Base-by-base conservation (phyloP, 1,140 invertebrate species). In the Drosophila pruinosa region DNA sequence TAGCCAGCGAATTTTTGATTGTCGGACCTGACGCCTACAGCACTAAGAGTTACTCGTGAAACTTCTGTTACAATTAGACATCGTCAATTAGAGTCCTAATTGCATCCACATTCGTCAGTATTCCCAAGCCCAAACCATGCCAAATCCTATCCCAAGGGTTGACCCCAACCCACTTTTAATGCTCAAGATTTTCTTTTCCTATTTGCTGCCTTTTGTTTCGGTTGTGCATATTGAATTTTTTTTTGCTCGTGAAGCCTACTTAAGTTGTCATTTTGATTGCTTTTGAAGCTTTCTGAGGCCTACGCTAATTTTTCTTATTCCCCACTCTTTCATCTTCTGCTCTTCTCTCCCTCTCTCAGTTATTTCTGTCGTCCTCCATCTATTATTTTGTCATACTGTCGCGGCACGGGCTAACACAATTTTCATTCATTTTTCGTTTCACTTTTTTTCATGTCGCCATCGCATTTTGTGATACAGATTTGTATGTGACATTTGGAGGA, bases 191-290 rank as follows among this genome's bases (percentile, higher is more conserved):
- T 54, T 50, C 41, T 26, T 58, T 57, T 56, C 45, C 43, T 22
- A 21, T 47, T 57, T 10, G 8, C 8, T 4, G 34, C 6, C 14
- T 24, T 58, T 68, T 45, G 61, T 65, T 65, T 56, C 17, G 50
- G 15, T 15, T 22, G 56, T 31, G 24, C 38, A 41, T 67, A 59
- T 72, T 72, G 50, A 64, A 67, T 54, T 54, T 70, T 65, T 48
- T 31, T 50, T 4, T n/a, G 5, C 24, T 15, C 7, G 67, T 36
- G 81, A 85, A 85, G 77, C 82, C 83, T 88, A 82, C 82, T 88
- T 88, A 88, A 88, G 75, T 88, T 88, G 82, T 88, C 83, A 88
- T 82, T 78, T 83, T 88, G 82, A 88, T 88, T 88, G 78, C 82
- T 88, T 88, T 88, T 88, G 82, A 82, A 82, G 78, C 78, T 81